Percentiles rank a stretch among this genome's conserved stretches.
Evolutionary conservation across 2,113 vertebrate genomes (phyloP).

Genomic region (Caloenas nicobarica): DNA sequence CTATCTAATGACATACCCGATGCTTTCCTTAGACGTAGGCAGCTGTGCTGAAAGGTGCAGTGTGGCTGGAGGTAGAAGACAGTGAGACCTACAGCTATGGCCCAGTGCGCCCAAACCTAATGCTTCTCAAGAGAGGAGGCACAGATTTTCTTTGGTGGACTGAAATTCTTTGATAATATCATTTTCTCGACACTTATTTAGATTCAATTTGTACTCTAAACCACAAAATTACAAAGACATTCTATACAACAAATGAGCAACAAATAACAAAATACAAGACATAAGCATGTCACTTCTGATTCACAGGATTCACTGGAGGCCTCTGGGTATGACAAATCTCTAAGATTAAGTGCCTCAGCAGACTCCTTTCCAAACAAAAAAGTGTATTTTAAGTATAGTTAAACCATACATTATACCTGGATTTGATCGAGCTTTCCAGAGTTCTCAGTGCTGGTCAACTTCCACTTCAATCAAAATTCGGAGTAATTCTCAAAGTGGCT

Average conservation of each 20-base stretch:
- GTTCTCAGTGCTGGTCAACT: neutral
- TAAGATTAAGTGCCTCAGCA: neutral
- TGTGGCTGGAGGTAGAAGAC: neutral
- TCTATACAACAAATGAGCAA: neutral
- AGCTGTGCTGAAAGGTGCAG: neutral
- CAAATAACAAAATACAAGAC: neutral
- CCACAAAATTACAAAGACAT: neutral
- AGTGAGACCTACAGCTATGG: neutral
- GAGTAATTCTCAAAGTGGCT: neutral
- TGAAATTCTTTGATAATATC: neutral
- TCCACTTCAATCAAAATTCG: neutral
- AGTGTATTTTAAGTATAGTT: neutral
- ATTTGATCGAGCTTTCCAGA: neutral
- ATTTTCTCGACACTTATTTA: neutral
- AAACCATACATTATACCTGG: accelerated
- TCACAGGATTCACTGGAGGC: neutral
- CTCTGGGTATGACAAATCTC: neutral
- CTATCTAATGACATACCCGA: neutral
- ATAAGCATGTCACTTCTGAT: neutral
- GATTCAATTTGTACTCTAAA: neutral
- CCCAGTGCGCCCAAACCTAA: neutral
- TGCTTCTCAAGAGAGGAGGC: neutral
- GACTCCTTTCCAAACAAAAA: neutral
- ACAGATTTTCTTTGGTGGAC: neutral
- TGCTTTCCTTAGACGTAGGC: neutral